These are phyloP conservation scores for Escarpia spicata DNA, from an alignment of 2,888 invertebrate genomes.

Conservation along the genomic window DNA sequence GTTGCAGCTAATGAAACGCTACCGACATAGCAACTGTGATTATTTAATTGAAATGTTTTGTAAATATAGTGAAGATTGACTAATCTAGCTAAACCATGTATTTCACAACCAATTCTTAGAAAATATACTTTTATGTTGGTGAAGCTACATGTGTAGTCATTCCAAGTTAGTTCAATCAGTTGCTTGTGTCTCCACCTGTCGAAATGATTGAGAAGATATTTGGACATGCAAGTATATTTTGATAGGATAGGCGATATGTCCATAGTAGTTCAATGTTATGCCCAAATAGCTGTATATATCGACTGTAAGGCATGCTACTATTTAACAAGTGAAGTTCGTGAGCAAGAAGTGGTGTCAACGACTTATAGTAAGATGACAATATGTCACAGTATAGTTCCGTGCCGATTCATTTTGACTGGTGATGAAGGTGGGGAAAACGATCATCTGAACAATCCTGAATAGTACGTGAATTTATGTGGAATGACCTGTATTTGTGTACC, in stretches of 20 bases:
- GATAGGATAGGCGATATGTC: not conserved
- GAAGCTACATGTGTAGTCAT: not conserved
- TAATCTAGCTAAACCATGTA: not conserved
- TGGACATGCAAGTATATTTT: not conserved
- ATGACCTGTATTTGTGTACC: no score
- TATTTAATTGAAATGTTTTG: not conserved
- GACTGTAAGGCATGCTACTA: no score
- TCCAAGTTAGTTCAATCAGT: not conserved
- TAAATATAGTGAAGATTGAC: not conserved
- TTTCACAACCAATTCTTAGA: not conserved
- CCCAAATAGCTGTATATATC: no score
- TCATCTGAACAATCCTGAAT: no score
- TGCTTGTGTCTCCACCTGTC: not conserved
- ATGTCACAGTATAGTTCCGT: no score
- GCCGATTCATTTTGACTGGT: no score
- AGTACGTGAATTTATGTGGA: no score
- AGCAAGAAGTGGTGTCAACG: no score
- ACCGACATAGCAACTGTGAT: not conserved
- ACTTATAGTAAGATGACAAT: no score
- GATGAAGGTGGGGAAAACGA: no score
- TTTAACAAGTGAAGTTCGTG: no score
- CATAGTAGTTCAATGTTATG: no score
- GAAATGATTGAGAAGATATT: not conserved
- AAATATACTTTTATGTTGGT: not conserved
- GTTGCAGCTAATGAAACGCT: not conserved